phyloP scores from a whole-genome alignment of 2,888 invertebrate species.

The Lissocephala sabroskyi region DNA sequence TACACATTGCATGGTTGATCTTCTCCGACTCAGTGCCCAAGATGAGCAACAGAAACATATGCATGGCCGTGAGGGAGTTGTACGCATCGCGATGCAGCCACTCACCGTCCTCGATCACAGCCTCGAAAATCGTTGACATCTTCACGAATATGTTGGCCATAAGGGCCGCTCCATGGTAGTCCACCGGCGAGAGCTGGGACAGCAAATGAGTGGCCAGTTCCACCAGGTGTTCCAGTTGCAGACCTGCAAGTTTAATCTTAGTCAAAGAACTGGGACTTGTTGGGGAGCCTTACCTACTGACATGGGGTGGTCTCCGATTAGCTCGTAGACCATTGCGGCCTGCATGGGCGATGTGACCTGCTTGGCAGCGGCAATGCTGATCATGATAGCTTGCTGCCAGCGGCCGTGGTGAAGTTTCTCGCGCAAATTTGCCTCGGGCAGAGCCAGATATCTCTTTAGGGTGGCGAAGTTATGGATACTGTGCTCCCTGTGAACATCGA shows the following conservation, averaged over 20 bases:
- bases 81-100: slow-evolving; percentile 13
- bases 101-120: background rate
- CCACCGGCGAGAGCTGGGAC: background rate
- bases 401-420: slow-evolving; percentile 2
- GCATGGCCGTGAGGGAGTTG: slow-evolving; percentile 5
- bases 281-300: background rate
- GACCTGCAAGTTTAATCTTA: too few species aligned
- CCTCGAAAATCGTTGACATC: background rate
- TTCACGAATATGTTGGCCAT: slow-evolving; percentile 5
- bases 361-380: background rate
- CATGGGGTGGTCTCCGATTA: background rate
- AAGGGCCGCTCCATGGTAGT: background rate
- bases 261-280: too few species aligned
- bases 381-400: slow-evolving; percentile 14
- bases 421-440: background rate
- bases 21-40: background rate
- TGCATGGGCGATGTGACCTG: background rate
- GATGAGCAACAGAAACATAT: slow-evolving; percentile 4
- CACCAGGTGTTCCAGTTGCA: slow-evolving; percentile 18
- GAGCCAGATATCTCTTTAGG: background rate
- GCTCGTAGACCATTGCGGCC: background rate
- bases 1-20: slow-evolving; percentile 19
- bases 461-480: background rate
- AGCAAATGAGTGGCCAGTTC: slow-evolving; percentile 3
- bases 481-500: background rate